Percentiles rank a stretch among this genome's conserved stretches.
These are phyloP conservation scores for Zosterops pallidus DNA, from an alignment of 2,113 vertebrate genomes.

Conservation along the genomic window DNA sequence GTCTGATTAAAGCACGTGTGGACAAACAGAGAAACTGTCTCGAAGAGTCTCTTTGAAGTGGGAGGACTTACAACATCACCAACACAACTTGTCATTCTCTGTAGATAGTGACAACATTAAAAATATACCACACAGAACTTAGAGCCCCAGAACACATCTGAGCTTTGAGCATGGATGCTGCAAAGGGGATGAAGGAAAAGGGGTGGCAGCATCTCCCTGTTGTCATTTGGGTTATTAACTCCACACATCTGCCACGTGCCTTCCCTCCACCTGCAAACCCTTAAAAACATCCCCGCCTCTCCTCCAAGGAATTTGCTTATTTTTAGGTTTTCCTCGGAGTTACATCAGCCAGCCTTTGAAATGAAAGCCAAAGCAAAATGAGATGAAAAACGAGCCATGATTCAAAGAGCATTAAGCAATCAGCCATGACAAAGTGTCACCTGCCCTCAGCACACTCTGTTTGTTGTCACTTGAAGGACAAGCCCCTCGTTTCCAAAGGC, in stretches of 20 bases:
- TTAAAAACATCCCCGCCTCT: background rate
- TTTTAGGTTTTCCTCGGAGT: conserved; percentile 23
- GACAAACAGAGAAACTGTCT: background rate
- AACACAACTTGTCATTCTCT: background rate
- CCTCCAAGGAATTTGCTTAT: background rate
- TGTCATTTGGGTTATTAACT: background rate
- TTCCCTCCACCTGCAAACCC: conserved; percentile 3
- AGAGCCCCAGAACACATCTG: background rate
- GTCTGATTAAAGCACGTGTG: background rate
- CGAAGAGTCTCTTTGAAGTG: background rate
- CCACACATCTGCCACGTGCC: background rate
- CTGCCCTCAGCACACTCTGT: background rate
- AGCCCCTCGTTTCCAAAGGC: background rate
- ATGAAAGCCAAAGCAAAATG: background rate
- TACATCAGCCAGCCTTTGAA: background rate
- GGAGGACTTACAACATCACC: background rate
- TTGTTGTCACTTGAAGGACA: conserved; percentile 12
- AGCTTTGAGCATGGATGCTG: background rate
- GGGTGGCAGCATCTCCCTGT: background rate
- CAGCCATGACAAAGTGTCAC: background rate
- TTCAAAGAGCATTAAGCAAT: background rate
- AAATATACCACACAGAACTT: background rate
- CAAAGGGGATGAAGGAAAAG: background rate
- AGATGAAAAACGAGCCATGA: background rate
- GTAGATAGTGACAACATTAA: background rate